Percentiles rank a stretch among this genome's conserved stretches.
phyloP scores from a whole-genome alignment of 1,140 invertebrate species.

The Riptortus pedestris region DNA sequence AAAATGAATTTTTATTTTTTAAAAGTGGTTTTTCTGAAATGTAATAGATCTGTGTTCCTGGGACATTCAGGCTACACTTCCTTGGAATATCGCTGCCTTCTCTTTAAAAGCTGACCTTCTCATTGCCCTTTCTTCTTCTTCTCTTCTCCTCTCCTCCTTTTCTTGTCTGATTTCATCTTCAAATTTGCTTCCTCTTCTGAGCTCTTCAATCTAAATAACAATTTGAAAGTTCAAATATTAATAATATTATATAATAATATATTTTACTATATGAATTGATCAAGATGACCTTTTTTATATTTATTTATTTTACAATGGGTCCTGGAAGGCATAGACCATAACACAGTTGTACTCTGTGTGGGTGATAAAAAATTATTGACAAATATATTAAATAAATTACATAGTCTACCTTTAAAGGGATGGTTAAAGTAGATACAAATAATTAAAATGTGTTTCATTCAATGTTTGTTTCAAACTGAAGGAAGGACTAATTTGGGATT shows the following conservation, averaged over 20 bases:
- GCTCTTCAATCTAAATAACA: conserved; percentile 60
- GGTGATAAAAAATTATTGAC: too few relatives aligned
- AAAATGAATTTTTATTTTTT: neutral
- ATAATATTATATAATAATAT: neutral
- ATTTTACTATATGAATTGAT: too few relatives aligned
- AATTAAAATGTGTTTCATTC: too few relatives aligned
- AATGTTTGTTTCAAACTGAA: too few relatives aligned
- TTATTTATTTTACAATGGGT: too few relatives aligned
- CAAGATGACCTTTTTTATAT: too few relatives aligned
- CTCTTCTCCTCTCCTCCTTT: conserved; percentile 67
- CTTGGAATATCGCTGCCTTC: conserved; percentile 63
- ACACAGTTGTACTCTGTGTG: too few relatives aligned
- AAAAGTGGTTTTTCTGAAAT: neutral
- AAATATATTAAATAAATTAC: too few relatives aligned
- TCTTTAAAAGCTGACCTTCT: conserved; percentile 68
- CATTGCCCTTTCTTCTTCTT: conserved; percentile 65
- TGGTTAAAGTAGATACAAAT: too few relatives aligned
- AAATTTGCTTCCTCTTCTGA: conserved; percentile 68
- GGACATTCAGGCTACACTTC: conserved; percentile 5
- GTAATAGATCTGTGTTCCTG: neutral
- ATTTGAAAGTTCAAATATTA: neutral
- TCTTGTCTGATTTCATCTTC: conserved; percentile 77
- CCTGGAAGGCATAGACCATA: too few relatives aligned
- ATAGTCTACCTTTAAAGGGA: too few relatives aligned
- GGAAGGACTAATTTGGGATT: too few relatives aligned